phyloP scores from a whole-genome alignment of 1,140 invertebrate species.

The Panagrolaimus sp. region DNA sequence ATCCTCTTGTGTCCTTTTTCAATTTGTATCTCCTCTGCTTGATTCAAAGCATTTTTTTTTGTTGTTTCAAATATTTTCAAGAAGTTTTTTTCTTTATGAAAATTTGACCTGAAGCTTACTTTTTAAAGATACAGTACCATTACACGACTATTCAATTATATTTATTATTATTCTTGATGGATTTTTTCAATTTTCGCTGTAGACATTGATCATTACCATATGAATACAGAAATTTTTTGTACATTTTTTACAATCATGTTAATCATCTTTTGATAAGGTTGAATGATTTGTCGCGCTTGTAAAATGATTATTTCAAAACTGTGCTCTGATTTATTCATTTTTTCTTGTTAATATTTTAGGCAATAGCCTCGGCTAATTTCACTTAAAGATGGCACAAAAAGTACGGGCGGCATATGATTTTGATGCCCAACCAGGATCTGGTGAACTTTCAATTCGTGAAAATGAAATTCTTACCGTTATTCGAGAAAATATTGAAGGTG shows the following conservation, averaged over 20 bases:
- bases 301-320: background rate
- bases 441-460: slow-evolving; percentile 76
- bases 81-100: too few species aligned
- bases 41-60: too few species aligned
- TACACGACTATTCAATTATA: too few species aligned
- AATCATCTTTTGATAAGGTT: background rate
- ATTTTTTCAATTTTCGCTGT: too few species aligned
- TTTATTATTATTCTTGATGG: too few species aligned
- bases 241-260: background rate
- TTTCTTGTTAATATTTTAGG: background rate
- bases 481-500: slow-evolving; percentile 64
- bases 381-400: slow-evolving; percentile 28
- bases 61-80: too few species aligned
- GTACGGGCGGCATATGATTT: slow-evolving; percentile 71
- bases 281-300: background rate
- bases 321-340: background rate
- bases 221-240: background rate
- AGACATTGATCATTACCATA: too few species aligned
- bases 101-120: too few species aligned
- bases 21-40: too few species aligned
- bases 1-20: too few species aligned
- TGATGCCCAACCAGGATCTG: slow-evolving; percentile 75
- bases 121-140: too few species aligned
- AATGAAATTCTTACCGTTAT: slow-evolving; percentile 78
- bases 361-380: slow-evolving; percentile 4